phyloP scores from a whole-genome alignment of 2,888 invertebrate genomes.

The Antheraea yamamai region DNA sequence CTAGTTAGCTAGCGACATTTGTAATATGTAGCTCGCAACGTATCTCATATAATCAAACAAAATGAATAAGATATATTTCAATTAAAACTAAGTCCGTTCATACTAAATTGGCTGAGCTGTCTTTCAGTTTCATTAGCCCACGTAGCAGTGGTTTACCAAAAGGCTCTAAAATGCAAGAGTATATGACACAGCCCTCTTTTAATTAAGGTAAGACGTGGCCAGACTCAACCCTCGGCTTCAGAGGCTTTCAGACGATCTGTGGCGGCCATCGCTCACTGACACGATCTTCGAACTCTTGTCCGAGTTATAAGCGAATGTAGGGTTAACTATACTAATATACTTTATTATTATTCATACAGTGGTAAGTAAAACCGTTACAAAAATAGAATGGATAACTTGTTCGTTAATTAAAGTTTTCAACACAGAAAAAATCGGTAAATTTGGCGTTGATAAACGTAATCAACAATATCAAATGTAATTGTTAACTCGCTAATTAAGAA shows the following conservation, averaged over 20 bases:
- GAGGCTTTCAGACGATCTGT: constrained; percentile 46
- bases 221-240: constrained; percentile 33
- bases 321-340: not conserved
- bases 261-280: constrained; percentile 49
- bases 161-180: constrained; percentile 15
- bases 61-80: not conserved
- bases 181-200: constrained; percentile 31
- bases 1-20: not conserved
- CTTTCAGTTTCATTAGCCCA: constrained; percentile 20
- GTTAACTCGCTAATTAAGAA: too few relatives aligned
- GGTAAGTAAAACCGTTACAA: too few relatives aligned
- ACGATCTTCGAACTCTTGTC: constrained; percentile 25
- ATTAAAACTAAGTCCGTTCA: not conserved
- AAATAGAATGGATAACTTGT: too few relatives aligned
- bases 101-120: constrained; percentile 7
- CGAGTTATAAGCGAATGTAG: constrained; percentile 27
- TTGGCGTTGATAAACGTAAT: too few relatives aligned
- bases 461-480: too few relatives aligned
- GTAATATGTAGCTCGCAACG: not conserved
- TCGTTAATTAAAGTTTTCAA: too few relatives aligned
- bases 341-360: not conserved
- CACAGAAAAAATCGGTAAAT: too few relatives aligned
- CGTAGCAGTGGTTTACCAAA: constrained; percentile 15
- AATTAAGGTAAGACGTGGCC: constrained; percentile 52
- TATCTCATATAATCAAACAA: not conserved